These are phyloP conservation scores for Simalia tracyae DNA, from an alignment of 2,797 vertebrate genomes.

Conservation along the genomic window DNA sequence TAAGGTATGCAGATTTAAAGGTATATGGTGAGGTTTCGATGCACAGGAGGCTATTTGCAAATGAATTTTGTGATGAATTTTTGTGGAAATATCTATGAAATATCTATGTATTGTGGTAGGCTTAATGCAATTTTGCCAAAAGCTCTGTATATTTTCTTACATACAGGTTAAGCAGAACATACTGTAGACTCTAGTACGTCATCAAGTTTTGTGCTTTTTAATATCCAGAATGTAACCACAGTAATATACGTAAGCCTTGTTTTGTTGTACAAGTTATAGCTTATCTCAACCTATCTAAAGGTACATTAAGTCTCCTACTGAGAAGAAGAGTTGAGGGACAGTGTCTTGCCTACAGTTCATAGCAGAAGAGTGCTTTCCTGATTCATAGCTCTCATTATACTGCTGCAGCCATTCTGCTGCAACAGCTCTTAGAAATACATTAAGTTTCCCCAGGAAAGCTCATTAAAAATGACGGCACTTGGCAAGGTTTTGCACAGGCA, in stretches of 20 bases:
- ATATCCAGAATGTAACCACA: not conserved
- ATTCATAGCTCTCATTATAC: not conserved
- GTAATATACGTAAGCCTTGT: not conserved
- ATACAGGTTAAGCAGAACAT: not conserved
- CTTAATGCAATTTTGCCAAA: not conserved
- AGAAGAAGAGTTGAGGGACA: not conserved
- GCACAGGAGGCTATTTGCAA: not conserved
- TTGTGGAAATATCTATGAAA: not conserved
- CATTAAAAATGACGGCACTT: not conserved
- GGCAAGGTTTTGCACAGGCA: not conserved
- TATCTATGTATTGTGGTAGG: not conserved
- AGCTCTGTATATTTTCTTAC: not conserved
- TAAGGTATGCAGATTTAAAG: not conserved
- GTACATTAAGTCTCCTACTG: not conserved
- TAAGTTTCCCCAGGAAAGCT: not conserved
- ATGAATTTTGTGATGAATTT: not conserved
- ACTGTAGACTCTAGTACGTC: not conserved
- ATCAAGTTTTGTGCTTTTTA: not conserved
- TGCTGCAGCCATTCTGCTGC: not conserved
- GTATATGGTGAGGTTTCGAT: not conserved
- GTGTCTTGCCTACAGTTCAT: not conserved
- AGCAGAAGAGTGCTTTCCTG: not conserved
- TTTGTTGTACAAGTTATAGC: not conserved
- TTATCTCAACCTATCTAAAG: not conserved
- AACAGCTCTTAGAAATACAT: not conserved